Conservation (phyloP, 2,113 vertebrate species). For the Lontra canadensis region DNA sequence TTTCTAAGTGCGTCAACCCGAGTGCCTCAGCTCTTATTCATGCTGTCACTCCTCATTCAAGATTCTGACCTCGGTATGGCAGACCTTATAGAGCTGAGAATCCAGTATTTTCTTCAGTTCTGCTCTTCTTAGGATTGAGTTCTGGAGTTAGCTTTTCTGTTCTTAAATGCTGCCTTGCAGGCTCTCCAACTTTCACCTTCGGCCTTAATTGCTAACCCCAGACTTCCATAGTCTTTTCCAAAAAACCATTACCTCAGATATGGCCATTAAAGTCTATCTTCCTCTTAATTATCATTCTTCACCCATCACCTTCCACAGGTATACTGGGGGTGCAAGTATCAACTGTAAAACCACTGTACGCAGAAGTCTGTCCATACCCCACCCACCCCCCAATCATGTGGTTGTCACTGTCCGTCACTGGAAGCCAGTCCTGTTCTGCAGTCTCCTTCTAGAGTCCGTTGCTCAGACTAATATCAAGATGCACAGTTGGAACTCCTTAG, state of each 20-base stretch:
- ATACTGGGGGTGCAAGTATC: not conserved
- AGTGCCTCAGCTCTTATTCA: not conserved
- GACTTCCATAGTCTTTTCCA: not conserved
- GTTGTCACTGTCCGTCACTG: not conserved
- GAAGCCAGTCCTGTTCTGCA: not conserved
- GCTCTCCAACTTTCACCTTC: not conserved
- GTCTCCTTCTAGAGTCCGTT: not conserved
- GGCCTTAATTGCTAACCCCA: not conserved
- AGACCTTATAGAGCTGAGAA: not conserved
- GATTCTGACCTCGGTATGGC: not conserved
- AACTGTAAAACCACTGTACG: accelerated
- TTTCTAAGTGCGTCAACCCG: not conserved
- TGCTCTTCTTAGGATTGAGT: not conserved
- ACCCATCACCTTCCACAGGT: not conserved
- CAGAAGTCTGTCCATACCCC: not conserved
- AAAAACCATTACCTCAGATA: not conserved
- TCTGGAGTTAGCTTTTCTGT: not conserved
- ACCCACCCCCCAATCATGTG: not conserved
- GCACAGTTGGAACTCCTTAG: not conserved
- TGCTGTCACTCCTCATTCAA: not conserved
- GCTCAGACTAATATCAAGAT: not conserved
- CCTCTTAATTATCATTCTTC: not conserved
- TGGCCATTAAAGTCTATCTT: not conserved
- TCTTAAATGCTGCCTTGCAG: not conserved
- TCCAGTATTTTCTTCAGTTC: not conserved